Base-by-base conservation (phyloP, 1,140 invertebrate species). In the Oscheius sp. region DNA sequence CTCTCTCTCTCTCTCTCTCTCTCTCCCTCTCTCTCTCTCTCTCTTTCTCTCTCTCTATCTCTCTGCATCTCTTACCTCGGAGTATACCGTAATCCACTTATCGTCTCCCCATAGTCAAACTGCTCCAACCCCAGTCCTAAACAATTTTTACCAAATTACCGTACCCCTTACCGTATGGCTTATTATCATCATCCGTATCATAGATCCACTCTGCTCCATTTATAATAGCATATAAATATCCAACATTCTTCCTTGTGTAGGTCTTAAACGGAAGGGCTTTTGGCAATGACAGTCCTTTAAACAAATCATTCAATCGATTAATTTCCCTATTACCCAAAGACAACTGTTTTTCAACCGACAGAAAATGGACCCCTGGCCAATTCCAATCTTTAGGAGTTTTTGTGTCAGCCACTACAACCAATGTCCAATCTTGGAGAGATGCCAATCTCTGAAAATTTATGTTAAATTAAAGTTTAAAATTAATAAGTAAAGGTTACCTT, bases 131-230 rank as follows among this genome's bases (percentile, higher is more conserved):
- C 71, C n/a, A 18, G n/a, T 18, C 67, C 52, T 75, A 71, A 64
- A 74, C 31, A 20, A 67, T 1, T 3, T 29, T 3, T 45, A 32
- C 2, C 34, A 3, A 28, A 10, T 34, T 1, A 28, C 0, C 23
- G 13, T 15, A 26, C n/a, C 23, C 32, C 63, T 31, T 55, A 68
- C 49, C 76, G 59, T 68, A 26, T 15, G 79, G 82, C n/a, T 75
- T 62, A 67, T 85, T 84, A 67, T 85, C 84, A 74, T 85, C 84
- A 65, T 85, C 84, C 28, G 84, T 83, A 62, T 85, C 84, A 72
- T 85, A 85, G 38, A 85, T 83, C 66, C 77, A 79, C 64, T 81
- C 52, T 20, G 84, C 84, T 46, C 84, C 82, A 34, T 82, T 65
- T 26, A 36, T 36, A 28, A 79, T 80, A 3, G 79, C 79, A 73